Evolutionary conservation across 92 coral and sea anemone species (phyloP), one percentile per base, ranked within the genome.

Genomic region (Epizoanthus rinbou): DNA sequence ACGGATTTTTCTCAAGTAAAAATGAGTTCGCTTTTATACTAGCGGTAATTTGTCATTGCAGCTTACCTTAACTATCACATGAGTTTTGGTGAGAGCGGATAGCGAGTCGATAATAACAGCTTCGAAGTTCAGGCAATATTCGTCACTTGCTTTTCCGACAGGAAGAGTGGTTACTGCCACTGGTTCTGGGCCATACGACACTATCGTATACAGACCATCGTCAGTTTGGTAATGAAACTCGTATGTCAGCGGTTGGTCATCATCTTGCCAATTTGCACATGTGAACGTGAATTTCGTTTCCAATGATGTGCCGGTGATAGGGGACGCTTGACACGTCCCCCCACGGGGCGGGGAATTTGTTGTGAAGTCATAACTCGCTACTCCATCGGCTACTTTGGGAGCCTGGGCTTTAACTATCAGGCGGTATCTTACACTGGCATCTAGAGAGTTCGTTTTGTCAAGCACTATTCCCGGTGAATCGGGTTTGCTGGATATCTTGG

Each of bases 181-280:
- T 11, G 73, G 19, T 18, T 75, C 75, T 22, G 80, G 37, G 41
- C 98, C 98, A 56, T 91, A 91, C 9, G 92, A 85, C 1, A 93
- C 87, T 8, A 91, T 88, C 35, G 91, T 93, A 18, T 88, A 86
- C 86, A 93, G 79, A 10, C 98, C 98, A 4, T 68, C 73, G 3
- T 73, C 88, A 8, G 95, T 87, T 33, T 84, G 84, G 84, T 93
- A 93, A 82, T 79, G 86, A 66, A 88, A 93, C 78, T 91, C 74
- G 25, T 93, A 93, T 35, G 79, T 89, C 56, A 93, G 73, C 2
- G 98, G 98, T 17, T 22, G 19, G 47, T 93, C 66, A 13, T 4
- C 9, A 50, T 76, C 90, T 65, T 59, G 54, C 92, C 92, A 89
- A 5, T 62, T 64, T 6, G 69, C 60, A 75, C 98, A 93, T 1